Conservation (phyloP, 2,888 invertebrate species). For the Hirtodrosophila alboralis region DNA sequence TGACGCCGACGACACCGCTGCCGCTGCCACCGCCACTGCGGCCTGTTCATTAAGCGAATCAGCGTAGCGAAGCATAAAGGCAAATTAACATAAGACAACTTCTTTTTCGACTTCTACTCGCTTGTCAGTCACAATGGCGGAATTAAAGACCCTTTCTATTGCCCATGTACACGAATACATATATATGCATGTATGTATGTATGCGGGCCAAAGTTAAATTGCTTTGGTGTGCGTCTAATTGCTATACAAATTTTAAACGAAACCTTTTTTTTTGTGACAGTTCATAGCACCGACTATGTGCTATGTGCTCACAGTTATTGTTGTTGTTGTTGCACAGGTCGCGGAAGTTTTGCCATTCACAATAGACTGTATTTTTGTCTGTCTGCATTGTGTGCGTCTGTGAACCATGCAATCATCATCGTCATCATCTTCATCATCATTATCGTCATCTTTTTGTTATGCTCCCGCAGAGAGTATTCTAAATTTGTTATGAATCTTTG, state of each 20-base stretch:
- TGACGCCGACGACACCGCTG: slow-evolving; percentile 9
- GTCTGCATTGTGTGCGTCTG: slow-evolving; percentile 30
- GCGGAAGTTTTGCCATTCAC: slow-evolving; percentile 45
- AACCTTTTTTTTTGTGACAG: slow-evolving; percentile 56
- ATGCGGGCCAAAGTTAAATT: slow-evolving; percentile 51
- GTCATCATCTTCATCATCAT: slow-evolving; percentile 32
- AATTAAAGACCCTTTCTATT: slow-evolving; percentile 74
- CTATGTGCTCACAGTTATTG: slow-evolving; percentile 11
- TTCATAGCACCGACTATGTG: slow-evolving; percentile 44
- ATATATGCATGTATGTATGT: slow-evolving; percentile 11
- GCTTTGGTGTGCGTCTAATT: slow-evolving; percentile 71
- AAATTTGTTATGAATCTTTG: not conserved
- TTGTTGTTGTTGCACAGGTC: slow-evolving; percentile 26
- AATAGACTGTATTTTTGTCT: slow-evolving; percentile 17
- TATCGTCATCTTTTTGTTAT: slow-evolving; percentile 28
- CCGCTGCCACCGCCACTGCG: slow-evolving; percentile 10
- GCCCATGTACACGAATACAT: too few species aligned
- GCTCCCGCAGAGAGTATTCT: slow-evolving; percentile 4
- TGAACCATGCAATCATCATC: slow-evolving; percentile 45
- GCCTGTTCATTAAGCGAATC: slow-evolving; percentile 77
- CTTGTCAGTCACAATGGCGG: slow-evolving; percentile 62
- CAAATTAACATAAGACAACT: slow-evolving; percentile 78
- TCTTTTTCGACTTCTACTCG: slow-evolving; percentile 61
- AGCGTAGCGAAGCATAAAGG: slow-evolving; percentile 76
- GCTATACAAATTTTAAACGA: slow-evolving; percentile 70